Conservation (phyloP, 2,888 invertebrate genomes). For the Thymelicus lineola region DNA sequence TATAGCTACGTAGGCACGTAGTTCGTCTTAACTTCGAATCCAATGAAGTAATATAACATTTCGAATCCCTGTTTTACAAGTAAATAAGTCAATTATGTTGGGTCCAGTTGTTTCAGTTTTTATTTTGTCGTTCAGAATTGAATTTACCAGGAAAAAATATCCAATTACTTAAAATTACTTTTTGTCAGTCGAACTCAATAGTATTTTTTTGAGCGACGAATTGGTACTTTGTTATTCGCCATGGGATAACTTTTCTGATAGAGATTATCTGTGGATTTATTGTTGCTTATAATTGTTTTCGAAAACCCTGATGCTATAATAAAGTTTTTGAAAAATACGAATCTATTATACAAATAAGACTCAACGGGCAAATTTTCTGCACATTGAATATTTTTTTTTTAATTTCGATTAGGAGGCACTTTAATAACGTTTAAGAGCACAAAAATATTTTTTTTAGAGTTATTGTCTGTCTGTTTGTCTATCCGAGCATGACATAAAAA, state of each 20-base stretch:
- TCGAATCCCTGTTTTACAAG: conserved; percentile 27
- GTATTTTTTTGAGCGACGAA: background rate
- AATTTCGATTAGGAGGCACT: too few species aligned
- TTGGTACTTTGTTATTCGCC: background rate
- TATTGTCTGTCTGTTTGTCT: too few species aligned
- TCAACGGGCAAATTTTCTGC: too few species aligned
- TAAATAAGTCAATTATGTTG: conserved; percentile 34
- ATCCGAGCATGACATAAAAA: too few species aligned
- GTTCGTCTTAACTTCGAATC: conserved; percentile 22
- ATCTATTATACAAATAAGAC: too few species aligned
- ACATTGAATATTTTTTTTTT: too few species aligned
- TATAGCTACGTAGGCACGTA: conserved; percentile 6
- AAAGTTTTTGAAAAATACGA: too few species aligned
- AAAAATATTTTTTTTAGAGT: too few species aligned
- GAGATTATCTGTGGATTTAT: background rate
- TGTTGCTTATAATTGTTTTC: background rate
- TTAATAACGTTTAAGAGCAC: too few species aligned
- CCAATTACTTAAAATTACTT: conserved; percentile 20
- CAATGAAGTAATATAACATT: too few species aligned
- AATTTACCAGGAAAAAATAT: conserved; percentile 22
- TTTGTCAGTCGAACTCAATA: conserved; percentile 1
- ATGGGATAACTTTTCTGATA: background rate
- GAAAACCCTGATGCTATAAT: background rate
- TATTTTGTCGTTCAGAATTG: conserved; percentile 23
- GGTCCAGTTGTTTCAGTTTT: conserved; percentile 35